These are phyloP conservation scores for Megaceryle alcyon DNA, from an alignment of 2,797 vertebrate species.

Conservation along the genomic window DNA sequence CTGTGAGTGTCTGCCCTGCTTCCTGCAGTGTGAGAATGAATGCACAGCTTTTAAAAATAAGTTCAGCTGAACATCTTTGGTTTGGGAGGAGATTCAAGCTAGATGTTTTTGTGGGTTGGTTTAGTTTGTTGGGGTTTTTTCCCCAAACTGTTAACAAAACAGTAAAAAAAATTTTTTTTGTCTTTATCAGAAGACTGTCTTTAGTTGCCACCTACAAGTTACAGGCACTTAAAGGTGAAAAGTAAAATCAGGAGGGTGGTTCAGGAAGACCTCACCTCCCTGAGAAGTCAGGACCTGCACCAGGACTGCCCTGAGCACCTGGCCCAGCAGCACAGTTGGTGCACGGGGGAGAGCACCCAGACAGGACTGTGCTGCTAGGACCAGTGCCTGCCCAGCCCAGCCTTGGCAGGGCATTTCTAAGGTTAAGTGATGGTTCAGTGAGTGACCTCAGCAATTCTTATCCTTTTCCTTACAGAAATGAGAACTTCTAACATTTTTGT, in stretches of 20 bases:
- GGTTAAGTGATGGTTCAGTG: background rate
- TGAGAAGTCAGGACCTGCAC: background rate
- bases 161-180: background rate
- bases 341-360: background rate
- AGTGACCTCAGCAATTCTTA: background rate
- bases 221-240: background rate
- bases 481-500: background rate
- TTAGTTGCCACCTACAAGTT: background rate
- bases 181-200: background rate
- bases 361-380: rapidly evolving
- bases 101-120: background rate
- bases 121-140: background rate
- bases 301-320: too few relatives aligned
- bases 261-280: background rate
- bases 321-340: rapidly evolving
- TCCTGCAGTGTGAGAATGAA: background rate
- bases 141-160: background rate
- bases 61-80: background rate
- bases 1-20: conserved; percentile 76
- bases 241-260: background rate
- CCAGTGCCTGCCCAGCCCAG: background rate
- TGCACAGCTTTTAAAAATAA: background rate
- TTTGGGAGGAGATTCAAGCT: background rate
- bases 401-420: background rate
- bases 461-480: background rate